phyloP scores from a whole-genome alignment of 1,140 invertebrate species.

The Subanguina moxae region DNA sequence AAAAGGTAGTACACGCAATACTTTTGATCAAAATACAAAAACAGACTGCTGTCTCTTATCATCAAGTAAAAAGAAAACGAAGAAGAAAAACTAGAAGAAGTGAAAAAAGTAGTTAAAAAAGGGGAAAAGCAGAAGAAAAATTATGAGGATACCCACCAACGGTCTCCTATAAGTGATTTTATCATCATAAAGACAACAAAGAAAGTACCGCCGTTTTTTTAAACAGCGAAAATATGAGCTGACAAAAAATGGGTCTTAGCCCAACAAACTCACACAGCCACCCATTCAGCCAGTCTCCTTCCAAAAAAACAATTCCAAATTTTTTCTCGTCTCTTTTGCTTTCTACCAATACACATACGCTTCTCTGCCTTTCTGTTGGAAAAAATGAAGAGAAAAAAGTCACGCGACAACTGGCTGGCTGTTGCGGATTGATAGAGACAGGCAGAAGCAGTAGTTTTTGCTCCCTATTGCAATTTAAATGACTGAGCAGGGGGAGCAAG shows the following conservation, averaged over 20 bases:
- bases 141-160: background rate
- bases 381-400: background rate
- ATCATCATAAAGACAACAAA: background rate
- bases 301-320: slow-evolving; percentile 1
- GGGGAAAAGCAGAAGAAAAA: background rate
- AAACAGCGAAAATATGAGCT: background rate
- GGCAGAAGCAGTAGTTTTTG: too few species aligned
- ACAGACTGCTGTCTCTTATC: too few species aligned
- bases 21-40: too few species aligned
- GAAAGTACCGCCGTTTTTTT: background rate
- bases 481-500: too few species aligned
- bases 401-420: slow-evolving; percentile 5
- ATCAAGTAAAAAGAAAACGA: too few species aligned
- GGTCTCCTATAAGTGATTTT: too few species aligned
- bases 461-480: too few species aligned
- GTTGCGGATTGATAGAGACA: background rate
- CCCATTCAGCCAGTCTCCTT: slow-evolving; percentile 1
- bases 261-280: background rate
- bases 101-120: background rate
- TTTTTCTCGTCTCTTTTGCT: background rate
- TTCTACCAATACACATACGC: background rate
- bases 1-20: too few species aligned
- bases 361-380: background rate
- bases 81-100: too few species aligned
- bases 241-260: slow-evolving; percentile 4